phyloP scores from a whole-genome alignment of 2,113 vertebrate genomes.

The Salvelinus fontinalis region DNA sequence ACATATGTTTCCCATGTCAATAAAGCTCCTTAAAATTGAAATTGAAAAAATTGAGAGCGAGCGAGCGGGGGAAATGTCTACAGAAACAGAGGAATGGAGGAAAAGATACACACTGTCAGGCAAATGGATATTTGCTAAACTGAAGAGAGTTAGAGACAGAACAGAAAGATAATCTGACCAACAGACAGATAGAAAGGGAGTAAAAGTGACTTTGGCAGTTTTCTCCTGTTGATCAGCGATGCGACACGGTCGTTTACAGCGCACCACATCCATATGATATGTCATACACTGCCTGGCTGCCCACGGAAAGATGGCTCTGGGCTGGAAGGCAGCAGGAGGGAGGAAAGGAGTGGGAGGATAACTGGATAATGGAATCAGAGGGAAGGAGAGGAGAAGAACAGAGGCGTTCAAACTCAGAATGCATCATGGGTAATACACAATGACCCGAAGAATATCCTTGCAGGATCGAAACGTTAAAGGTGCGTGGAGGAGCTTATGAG shows the following conservation, averaged over 20 bases:
- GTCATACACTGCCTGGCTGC: slow-evolving; percentile 22
- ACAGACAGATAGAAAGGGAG: slow-evolving; percentile 3
- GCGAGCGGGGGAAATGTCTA: not conserved
- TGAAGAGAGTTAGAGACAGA: not conserved
- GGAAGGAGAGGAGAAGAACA: slow-evolving; percentile 1
- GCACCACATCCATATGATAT: slow-evolving; percentile 7
- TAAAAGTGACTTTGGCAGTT: slow-evolving; percentile 20
- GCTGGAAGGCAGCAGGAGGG: not conserved
- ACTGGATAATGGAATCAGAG: slow-evolving; percentile 9
- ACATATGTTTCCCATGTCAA: no score
- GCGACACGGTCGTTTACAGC: slow-evolving; percentile 14
- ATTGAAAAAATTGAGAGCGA: not conserved
- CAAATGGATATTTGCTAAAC: not conserved
- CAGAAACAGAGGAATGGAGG: not conserved
- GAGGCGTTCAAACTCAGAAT: slow-evolving; percentile 1
- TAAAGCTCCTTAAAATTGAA: not conserved
- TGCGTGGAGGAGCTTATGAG: no score
- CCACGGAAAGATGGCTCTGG: not conserved
- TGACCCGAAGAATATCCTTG: no score
- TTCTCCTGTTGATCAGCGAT: slow-evolving; percentile 19
- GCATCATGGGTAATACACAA: slow-evolving; percentile 8
- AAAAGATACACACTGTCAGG: not conserved
- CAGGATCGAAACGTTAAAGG: no score
- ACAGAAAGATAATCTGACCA: not conserved
- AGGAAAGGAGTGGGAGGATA: slow-evolving; percentile 1